Percentiles rank a stretch among this genome's conserved stretches.
phyloP scores from a whole-genome alignment of 2,888 invertebrate species.

The Euplagia quadripunctaria region DNA sequence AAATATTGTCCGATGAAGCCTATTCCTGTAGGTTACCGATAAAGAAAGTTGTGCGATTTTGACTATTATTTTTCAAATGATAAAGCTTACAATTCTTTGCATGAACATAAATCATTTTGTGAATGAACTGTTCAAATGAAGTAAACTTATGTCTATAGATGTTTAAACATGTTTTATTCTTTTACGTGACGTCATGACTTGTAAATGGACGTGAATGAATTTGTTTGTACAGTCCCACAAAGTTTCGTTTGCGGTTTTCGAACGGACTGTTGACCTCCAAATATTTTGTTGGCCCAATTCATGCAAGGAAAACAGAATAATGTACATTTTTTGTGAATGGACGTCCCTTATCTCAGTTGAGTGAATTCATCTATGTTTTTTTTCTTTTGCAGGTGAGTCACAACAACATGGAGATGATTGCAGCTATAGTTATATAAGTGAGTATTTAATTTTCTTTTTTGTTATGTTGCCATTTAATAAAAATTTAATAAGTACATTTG shows the following conservation, averaged over 20 bases:
- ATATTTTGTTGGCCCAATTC: conserved; percentile 20
- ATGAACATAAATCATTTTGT: conserved; percentile 31
- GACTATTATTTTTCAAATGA: conserved; percentile 3
- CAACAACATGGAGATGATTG: conserved; percentile 85
- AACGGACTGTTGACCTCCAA: conserved; percentile 9
- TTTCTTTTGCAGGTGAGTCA: conserved; percentile 81
- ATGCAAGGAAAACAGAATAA: background rate
- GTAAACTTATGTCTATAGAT: conserved; percentile 53
- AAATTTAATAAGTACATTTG: too few relatives aligned
- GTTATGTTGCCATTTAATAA: background rate
- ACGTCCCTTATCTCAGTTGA: background rate
- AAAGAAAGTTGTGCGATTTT: conserved; percentile 19
- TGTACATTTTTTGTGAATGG: background rate
- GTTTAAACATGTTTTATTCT: conserved; percentile 58
- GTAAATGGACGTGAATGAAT: conserved; percentile 57
- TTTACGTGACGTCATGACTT: conserved; percentile 59
- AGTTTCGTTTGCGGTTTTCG: conserved; percentile 34
- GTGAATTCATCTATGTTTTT: conserved; percentile 31
- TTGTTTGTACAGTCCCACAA: conserved; percentile 46
- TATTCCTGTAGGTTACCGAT: conserved; percentile 22
- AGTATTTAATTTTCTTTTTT: conserved; percentile 56
- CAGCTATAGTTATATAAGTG: conserved; percentile 87
- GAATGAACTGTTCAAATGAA: conserved; percentile 45
- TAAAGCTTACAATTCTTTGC: conserved; percentile 19
- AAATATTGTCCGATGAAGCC: conserved; percentile 26